phyloP scores from a whole-genome alignment of 2,113 vertebrate species.

The Benitochromis conjunctus region DNA sequence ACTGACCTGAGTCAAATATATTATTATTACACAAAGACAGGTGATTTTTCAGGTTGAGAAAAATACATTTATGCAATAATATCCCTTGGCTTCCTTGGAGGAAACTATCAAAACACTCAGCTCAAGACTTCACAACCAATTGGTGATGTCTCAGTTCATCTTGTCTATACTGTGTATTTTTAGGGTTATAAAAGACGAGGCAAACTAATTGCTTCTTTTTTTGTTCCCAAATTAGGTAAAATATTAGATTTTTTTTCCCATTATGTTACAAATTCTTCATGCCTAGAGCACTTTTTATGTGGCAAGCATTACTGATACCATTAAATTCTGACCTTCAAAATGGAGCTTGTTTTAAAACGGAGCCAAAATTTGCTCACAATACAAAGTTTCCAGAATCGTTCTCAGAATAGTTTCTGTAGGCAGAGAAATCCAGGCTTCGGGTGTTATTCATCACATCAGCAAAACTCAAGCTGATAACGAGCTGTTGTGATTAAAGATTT shows the following conservation, averaged over 20 bases:
- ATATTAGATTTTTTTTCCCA: not conserved
- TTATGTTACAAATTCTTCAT: not conserved
- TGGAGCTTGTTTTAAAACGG: not conserved
- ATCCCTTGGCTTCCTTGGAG: not conserved
- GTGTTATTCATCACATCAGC: not conserved
- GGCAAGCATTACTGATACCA: not conserved
- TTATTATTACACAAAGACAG: not conserved
- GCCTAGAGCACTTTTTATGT: not conserved
- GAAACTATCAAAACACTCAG: not conserved
- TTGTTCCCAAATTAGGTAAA: not conserved
- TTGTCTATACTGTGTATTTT: not conserved
- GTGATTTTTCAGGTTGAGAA: not conserved
- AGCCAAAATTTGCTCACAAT: not conserved
- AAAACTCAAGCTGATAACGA: not conserved
- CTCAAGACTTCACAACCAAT: not conserved
- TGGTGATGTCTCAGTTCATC: not conserved
- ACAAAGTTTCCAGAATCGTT: not conserved
- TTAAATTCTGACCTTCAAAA: not conserved
- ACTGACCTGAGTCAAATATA: not conserved
- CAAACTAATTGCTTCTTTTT: not conserved
- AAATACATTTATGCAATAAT: not conserved
- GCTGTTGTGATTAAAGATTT: not conserved
- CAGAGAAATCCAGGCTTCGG: not conserved
- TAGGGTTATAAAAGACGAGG: not conserved
- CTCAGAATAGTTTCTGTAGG: fast-evolving